Evolutionary conservation across 2,797 vertebrate species (phyloP).

Genomic region (Poecile montanus): DNA sequence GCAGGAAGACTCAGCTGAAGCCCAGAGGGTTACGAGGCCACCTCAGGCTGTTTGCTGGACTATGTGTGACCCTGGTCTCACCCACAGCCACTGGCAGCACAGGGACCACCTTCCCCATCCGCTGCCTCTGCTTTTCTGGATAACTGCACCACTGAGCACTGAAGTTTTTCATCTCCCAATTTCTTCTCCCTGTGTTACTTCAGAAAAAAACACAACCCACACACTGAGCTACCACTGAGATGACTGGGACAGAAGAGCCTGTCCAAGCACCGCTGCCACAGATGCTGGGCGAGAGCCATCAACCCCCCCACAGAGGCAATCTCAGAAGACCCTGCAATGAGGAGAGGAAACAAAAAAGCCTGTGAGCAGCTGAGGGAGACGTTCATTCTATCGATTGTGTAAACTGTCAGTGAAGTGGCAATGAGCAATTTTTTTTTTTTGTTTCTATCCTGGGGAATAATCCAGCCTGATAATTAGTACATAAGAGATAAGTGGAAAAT

Average conservation of each 20-base stretch:
- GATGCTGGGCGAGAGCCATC: not conserved
- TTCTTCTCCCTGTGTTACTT: not conserved
- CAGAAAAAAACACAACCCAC: not conserved
- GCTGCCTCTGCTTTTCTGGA: not conserved
- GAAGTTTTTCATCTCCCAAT: not conserved
- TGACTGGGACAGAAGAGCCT: not conserved
- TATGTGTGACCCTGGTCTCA: not conserved
- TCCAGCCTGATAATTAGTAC: conserved; percentile 65
- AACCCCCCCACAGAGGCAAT: not conserved
- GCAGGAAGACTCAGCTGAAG: not conserved
- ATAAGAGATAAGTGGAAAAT: conserved; percentile 56
- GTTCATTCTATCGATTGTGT: conserved; percentile 58
- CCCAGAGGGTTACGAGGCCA: not conserved
- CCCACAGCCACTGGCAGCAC: not conserved
- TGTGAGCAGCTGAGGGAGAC: not conserved
- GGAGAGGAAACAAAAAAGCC: conserved; percentile 40
- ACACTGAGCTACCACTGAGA: not conserved
- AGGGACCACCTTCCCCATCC: not conserved
- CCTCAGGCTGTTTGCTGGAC: not conserved
- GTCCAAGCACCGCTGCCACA: not conserved
- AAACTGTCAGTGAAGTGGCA: conserved; percentile 57
- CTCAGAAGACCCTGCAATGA: not conserved
- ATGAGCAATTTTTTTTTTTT: conserved; percentile 30
- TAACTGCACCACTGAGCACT: not conserved
- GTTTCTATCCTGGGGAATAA: conserved; percentile 53